Base-by-base conservation (phyloP, 2,888 invertebrate genomes). In the Macrostomum cliftonense region DNA sequence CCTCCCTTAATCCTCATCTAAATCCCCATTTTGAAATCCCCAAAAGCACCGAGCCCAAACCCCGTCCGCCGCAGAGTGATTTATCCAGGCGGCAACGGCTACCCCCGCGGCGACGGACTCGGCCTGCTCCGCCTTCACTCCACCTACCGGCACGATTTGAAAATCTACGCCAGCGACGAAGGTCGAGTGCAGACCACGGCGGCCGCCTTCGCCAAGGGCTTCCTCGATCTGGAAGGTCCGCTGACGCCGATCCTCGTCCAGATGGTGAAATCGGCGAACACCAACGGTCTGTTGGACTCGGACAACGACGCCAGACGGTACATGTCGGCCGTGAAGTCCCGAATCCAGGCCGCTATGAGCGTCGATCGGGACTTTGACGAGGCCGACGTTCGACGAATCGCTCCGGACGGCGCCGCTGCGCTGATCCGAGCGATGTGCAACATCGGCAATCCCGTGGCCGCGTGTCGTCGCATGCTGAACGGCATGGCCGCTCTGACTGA, bases 111-210 rank as follows among this genome's bases (percentile, higher is more conserved):
- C 42, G 87, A 89, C 1, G 97, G 97, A 0, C 75, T 97, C 42
- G 97, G 97, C 1, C 77, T 99, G 9, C 76, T 99, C 20, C 76
- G 88, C 55, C 76, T 99, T 1, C 97, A 99, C 72, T 93, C 93
- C 11, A 99, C 97, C 0, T 99, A 89, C 73, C 81, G 97, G 0
- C 95, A 97, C 70, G 97, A 99, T 71, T 76, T 97, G 52, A 97
- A 97, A 75, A 99, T 99, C 59, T 99, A 99, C 72, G 95, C 97
- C 1, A 93, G 93, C 1, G 97, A 99, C 70, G 97, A 99, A 70
- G 97, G 97, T 2, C 77, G 97, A 50, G 97, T 99, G 1, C 97
- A 99, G 73, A 97, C 97, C 93, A 99, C 97, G 0, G 97, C 97
- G 0, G 97, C 97, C 0, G 97, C 97, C 1, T 99, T 99, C 71